Conservation (phyloP, 2,888 invertebrate species). For the Macropis europaea region DNA sequence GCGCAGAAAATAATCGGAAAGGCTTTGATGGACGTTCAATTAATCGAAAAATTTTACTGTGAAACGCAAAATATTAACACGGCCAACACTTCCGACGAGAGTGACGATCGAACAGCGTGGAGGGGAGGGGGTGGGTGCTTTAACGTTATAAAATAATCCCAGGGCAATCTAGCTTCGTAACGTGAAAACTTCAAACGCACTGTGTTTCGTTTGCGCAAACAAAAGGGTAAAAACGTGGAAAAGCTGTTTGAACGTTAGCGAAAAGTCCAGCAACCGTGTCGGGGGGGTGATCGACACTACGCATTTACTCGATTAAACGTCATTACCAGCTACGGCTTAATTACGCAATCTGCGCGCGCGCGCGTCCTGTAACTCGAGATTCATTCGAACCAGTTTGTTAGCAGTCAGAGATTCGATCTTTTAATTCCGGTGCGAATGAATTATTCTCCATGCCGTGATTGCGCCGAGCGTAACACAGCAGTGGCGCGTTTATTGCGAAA, state of each 20-base stretch:
- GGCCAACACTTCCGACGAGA: neutral
- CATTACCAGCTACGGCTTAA: constrained; percentile 52
- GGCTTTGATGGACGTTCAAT: constrained; percentile 27
- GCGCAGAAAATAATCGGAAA: constrained; percentile 12
- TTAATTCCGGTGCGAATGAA: constrained; percentile 48
- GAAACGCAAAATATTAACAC: constrained; percentile 29
- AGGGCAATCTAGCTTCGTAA: constrained; percentile 19
- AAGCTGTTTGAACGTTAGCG: constrained; percentile 46
- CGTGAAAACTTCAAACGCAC: constrained; percentile 27
- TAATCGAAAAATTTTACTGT: constrained; percentile 29
- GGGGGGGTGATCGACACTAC: constrained; percentile 35
- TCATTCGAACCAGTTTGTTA: constrained; percentile 48
- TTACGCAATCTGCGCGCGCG: constrained; percentile 42
- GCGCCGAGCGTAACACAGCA: constrained; percentile 22
- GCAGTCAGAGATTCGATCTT: constrained; percentile 36
- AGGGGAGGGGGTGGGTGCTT: neutral
- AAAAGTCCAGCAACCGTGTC: constrained; percentile 39
- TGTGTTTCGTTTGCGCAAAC: constrained; percentile 24
- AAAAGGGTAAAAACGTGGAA: constrained; percentile 36
- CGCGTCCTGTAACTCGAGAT: constrained; percentile 32
- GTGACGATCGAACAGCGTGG: too few species aligned
- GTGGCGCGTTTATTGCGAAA: too few species aligned
- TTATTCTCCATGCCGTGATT: constrained; percentile 41
- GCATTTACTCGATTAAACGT: constrained; percentile 56
- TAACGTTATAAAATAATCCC: constrained; percentile 41